These are phyloP conservation scores for Temnothorax rugatulus DNA, from an alignment of 2,888 invertebrate genomes.

Conservation along the genomic window DNA sequence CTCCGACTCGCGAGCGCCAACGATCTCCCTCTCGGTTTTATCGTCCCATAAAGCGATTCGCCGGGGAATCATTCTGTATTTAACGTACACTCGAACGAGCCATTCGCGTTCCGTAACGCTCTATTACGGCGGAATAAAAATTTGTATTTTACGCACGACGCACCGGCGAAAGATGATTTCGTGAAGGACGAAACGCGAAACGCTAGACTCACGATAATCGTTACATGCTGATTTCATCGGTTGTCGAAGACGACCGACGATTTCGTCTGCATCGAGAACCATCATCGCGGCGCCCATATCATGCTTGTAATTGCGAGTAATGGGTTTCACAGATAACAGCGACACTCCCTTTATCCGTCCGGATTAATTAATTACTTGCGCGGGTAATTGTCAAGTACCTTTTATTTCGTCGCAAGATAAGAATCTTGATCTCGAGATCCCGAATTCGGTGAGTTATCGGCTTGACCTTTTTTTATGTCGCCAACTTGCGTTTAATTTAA, in stretches of 20 bases:
- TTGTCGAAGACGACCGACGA: conserved; percentile 12
- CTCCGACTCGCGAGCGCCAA: conserved; percentile 44
- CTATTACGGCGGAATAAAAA: conserved; percentile 70
- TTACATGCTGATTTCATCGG: conserved; percentile 45
- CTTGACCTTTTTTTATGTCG: neutral
- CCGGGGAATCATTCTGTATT: conserved; percentile 78
- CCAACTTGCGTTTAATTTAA: conserved; percentile 31
- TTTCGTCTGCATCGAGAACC: neutral
- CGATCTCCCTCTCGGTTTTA: conserved; percentile 74
- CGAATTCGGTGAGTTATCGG: conserved; percentile 12
- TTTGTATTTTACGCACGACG: conserved; percentile 72
- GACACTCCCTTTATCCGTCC: neutral
- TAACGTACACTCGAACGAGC: conserved; percentile 76
- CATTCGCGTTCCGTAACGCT: conserved; percentile 57
- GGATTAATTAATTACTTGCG: conserved; percentile 31
- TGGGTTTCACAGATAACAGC: neutral
- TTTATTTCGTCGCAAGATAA: neutral
- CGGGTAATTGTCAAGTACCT: neutral
- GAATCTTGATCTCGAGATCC: neutral
- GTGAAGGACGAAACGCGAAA: conserved; percentile 15
- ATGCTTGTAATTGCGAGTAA: conserved; percentile 21
- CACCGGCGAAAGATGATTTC: conserved; percentile 16
- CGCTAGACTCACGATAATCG: conserved; percentile 21
- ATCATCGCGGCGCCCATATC: neutral
- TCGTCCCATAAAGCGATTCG: conserved; percentile 77